These are phyloP conservation scores for Halisarca cf. caerulea DNA, from an alignment of 37 sponge, comb jelly and placozoan genomes.

Conservation along the genomic window DNA sequence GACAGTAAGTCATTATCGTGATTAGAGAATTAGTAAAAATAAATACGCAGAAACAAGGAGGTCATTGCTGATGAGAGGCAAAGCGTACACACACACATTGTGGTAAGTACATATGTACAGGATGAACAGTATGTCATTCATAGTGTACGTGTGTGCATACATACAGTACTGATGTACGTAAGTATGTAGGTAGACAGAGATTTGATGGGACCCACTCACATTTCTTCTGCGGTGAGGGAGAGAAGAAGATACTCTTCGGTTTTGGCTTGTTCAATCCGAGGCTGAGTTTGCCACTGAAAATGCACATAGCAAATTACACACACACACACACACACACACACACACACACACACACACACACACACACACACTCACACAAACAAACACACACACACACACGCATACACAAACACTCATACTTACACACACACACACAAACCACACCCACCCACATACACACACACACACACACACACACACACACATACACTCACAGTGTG, in stretches of 20 bases:
- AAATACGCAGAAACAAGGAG: background rate
- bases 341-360: background rate
- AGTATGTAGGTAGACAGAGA: too few species aligned
- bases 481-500: background rate
- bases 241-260: background rate
- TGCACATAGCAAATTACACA: background rate
- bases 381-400: too few species aligned
- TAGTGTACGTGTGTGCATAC: too few species aligned
- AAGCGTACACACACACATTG: background rate
- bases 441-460: background rate
- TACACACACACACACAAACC: background rate
- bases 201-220: too few species aligned
- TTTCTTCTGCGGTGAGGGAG: conserved; percentile 4
- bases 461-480: background rate
- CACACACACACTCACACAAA: background rate
- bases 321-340: background rate
- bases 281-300: background rate
- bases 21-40: too few species aligned
- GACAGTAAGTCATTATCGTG: background rate
- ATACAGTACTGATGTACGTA: too few species aligned
- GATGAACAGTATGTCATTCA: too few species aligned
- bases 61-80: background rate
- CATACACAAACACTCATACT: background rate
- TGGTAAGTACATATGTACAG: background rate
- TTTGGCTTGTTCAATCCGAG: background rate